Evolutionary conservation across 2,113 vertebrate species (phyloP), one percentile per base, ranked within the genome.

Genomic region (Crotalus viridis): DNA sequence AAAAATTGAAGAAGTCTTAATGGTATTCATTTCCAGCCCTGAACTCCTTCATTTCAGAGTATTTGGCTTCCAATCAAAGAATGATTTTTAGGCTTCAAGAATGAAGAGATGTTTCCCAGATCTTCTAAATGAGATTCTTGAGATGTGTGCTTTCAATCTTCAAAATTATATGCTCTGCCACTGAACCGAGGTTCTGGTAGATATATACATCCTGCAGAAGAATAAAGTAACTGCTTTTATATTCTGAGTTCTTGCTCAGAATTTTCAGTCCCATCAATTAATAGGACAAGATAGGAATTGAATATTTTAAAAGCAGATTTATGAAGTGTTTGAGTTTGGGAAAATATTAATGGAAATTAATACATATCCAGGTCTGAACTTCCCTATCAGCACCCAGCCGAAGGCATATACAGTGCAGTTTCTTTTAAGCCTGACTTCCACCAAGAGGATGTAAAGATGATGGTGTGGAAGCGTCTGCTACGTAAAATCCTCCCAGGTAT

Each of bases 391-490:
- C 97, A 97, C 54, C 95, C 94, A 0, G 13, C 96, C 0, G 98
- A 98, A 56, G 96, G 95, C 1, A 19, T 93, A 0, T 98, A 98
- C 95, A 98, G 93, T 59, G 97, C 98, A 0, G 94, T 98, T 57
- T 98, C 97, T 93, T 98, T 99, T 87, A 98, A 98, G 93, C 98
- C 98, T 0, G 97, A 97, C 87, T 98, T 99, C 94, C 98, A 98
- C 94, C 98, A 98, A 95, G 98, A 97, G 0, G 98, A 99, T 94
- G 97, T 98, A 94, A 98, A 98, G 96, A 96, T 98, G 91, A 97
- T 97, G 0, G 98, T 98, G 48, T 98, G 98, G 98, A 98, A 98
- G 93, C 96, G 97, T 26, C 97, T 98, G 39, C 98, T 98, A 52
- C 96, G 97, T 26, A 97, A 98, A 1, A 96, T 98, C 56, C 97